These are phyloP conservation scores for Meriones unguiculatus DNA, from an alignment of 2,113 vertebrate genomes.

Conservation along the genomic window DNA sequence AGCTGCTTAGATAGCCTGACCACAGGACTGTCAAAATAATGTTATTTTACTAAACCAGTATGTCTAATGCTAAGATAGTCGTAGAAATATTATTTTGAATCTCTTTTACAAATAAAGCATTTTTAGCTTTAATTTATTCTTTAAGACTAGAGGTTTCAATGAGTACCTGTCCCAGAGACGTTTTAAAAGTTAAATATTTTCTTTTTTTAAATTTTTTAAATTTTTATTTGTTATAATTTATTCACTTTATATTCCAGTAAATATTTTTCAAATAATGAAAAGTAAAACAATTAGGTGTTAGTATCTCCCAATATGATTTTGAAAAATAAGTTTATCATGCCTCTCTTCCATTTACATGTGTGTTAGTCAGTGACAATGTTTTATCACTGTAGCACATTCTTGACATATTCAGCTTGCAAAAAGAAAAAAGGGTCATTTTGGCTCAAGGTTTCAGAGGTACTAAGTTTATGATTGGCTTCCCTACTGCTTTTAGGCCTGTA, in stretches of 20 bases:
- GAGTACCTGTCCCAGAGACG: background rate
- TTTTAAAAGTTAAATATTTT: slow-evolving; percentile 47
- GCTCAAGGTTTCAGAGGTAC: background rate
- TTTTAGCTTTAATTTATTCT: slow-evolving; percentile 33
- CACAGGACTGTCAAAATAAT: background rate
- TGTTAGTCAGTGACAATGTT: background rate
- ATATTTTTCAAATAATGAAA: background rate
- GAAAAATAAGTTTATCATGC: background rate
- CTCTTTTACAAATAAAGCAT: slow-evolving; percentile 27
- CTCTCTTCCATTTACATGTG: background rate
- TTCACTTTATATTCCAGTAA: too few relatives aligned
- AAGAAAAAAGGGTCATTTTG: background rate
- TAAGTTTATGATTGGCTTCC: background rate
- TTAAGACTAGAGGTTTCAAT: slow-evolving; percentile 35
- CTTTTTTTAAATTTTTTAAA: too few relatives aligned
- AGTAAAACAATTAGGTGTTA: background rate
- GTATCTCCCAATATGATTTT: background rate
- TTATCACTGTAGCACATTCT: background rate
- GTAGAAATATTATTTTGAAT: slow-evolving; percentile 48
- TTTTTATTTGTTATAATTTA: too few relatives aligned
- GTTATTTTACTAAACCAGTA: slow-evolving; percentile 4
- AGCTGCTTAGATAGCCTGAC: background rate
- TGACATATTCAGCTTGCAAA: background rate
- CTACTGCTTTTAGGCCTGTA: background rate
- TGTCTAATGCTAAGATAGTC: background rate